phyloP scores from a whole-genome alignment of 2,888 invertebrate genomes.

The Aleiodes testaceus region DNA sequence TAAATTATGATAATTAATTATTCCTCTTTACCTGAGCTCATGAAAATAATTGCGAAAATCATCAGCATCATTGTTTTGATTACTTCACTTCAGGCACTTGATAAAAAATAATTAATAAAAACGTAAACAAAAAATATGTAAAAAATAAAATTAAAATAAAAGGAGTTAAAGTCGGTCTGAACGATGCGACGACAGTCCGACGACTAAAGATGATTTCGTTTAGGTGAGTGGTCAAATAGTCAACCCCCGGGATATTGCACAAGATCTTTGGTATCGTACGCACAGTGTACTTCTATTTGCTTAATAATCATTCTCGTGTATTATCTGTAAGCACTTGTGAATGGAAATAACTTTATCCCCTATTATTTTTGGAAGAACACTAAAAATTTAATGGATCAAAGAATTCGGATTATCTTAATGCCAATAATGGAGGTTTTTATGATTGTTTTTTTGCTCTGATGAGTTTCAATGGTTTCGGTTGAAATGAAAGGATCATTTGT shows the following conservation, averaged over 20 bases:
- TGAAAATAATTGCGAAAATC: no score
- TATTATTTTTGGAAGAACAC: no score
- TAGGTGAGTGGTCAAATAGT: conserved; percentile 27
- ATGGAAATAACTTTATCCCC: no score
- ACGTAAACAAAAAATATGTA: background rate
- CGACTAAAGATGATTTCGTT: conserved; percentile 49
- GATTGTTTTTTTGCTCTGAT: no score
- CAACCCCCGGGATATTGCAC: conserved; percentile 36
- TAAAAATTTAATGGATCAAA: no score
- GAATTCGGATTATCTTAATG: no score
- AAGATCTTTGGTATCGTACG: background rate
- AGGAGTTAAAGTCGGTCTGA: conserved; percentile 39
- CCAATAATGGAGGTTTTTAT: no score
- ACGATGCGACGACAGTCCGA: conserved; percentile 49
- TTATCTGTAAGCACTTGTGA: background rate
- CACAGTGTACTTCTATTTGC: background rate
- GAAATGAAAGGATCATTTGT: no score
- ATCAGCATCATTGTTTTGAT: background rate
- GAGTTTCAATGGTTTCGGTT: no score
- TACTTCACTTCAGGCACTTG: no score
- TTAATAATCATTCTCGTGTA: conserved; percentile 11
- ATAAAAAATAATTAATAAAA: background rate
- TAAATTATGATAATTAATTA: no score
- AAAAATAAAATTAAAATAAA: background rate
- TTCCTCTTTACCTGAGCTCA: no score